phyloP scores from a whole-genome alignment of 1,140 invertebrate genomes.

The Drosophila pachea region DNA sequence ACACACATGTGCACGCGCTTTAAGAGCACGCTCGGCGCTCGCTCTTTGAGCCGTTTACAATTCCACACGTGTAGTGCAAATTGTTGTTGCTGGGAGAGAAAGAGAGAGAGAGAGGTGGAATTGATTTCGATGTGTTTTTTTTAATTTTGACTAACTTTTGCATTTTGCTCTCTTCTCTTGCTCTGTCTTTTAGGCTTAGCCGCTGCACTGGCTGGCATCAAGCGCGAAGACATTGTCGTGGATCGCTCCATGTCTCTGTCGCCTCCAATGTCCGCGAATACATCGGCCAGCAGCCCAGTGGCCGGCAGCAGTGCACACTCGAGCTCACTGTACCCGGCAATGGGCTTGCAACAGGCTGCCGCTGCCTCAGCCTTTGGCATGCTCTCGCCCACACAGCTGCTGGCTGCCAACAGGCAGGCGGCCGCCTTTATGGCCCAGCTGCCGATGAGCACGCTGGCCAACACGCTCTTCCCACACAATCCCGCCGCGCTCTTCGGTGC shows the following conservation, averaged over 20 bases:
- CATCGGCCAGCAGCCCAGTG: conserved; percentile 61
- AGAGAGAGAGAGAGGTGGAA: conserved; percentile 4
- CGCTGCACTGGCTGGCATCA: conserved; percentile 76
- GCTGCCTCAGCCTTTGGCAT: conserved; percentile 79
- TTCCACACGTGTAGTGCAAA: conserved; percentile 25
- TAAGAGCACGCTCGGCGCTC: conserved; percentile 2
- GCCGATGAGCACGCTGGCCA: conserved; percentile 73
- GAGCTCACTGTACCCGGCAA: conserved; percentile 69
- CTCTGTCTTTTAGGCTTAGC: conserved; percentile 78
- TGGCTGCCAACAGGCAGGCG: conserved; percentile 81
- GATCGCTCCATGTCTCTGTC: conserved; percentile 77
- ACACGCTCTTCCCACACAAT: conserved; percentile 79
- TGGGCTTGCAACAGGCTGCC: conserved; percentile 78
- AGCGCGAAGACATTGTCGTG: conserved; percentile 76
- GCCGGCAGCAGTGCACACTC: conserved; percentile 39
- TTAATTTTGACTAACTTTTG: conserved; percentile 19
- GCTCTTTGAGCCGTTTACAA: conserved; percentile 7
- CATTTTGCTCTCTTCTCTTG: neutral
- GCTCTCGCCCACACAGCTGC: conserved; percentile 80
- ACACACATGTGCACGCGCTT: conserved; percentile 37
- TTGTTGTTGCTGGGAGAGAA: conserved; percentile 27
- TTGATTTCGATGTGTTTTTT: neutral
- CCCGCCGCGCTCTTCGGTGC: conserved; percentile 81
- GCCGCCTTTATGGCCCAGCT: conserved; percentile 79
- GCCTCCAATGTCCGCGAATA: conserved; percentile 75